Conservation (phyloP, 2,113 vertebrate species). For the Azemiops feae region DNA sequence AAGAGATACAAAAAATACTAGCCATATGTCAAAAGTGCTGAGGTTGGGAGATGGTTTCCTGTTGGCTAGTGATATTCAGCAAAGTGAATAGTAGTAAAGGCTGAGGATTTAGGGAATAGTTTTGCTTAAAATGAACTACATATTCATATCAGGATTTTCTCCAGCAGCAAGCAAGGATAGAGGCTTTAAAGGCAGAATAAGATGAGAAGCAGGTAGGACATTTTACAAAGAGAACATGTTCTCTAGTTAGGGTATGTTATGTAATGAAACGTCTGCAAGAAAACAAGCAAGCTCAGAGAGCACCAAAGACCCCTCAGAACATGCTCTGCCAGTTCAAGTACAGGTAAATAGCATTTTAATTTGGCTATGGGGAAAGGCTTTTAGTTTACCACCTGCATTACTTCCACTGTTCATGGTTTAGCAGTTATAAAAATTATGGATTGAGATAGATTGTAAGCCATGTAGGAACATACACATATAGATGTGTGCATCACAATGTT, state of each 20-base stretch:
- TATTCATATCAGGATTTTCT: neutral
- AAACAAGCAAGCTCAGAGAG: too few relatives aligned
- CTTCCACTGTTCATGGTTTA: neutral
- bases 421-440: neutral
- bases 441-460: neutral
- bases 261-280: too few relatives aligned
- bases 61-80: neutral
- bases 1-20: neutral
- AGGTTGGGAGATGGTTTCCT: neutral
- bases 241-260: too few relatives aligned
- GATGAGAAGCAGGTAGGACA: neutral
- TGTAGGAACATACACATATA: neutral
- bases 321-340: neutral
- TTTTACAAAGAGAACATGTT: neutral
- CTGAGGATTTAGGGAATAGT: neutral
- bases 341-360: neutral
- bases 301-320: neutral
- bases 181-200: neutral
- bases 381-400: neutral
- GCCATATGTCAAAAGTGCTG: neutral
- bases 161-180: neutral
- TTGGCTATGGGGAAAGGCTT: neutral
- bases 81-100: neutral
- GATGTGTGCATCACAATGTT: neutral
- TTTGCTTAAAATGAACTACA: neutral